Evolutionary conservation across 2,797 vertebrate species (phyloP).

Genomic region (Vespertilio murinus): DNA sequence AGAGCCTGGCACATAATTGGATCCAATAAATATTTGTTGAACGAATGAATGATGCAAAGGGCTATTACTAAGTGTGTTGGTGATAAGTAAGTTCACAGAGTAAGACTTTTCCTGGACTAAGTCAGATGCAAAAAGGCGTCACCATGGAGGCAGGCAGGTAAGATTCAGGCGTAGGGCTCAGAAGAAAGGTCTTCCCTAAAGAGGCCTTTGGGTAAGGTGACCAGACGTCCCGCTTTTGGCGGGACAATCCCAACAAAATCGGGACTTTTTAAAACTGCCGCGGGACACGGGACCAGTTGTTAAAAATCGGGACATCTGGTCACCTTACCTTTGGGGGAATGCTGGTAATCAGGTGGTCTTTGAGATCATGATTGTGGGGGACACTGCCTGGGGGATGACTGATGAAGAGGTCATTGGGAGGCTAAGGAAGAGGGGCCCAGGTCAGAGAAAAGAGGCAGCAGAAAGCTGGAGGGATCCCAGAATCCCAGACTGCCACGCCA

Average conservation of each 20-base stretch:
- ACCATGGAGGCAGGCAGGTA: not conserved
- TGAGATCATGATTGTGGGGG: not conserved
- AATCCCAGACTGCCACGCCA: fast-evolving
- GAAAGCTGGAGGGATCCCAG: not conserved
- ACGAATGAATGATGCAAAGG: not conserved
- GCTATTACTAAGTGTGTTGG: not conserved
- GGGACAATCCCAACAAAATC: too few species aligned
- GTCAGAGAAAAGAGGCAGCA: not conserved
- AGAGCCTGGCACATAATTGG: not conserved
- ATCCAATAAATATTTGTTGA: not conserved
- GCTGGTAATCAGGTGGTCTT: not conserved
- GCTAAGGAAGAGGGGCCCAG: not conserved
- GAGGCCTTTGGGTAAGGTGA: too few species aligned
- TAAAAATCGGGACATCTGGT: too few species aligned
- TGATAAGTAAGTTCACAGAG: not conserved
- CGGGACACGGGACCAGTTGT: too few species aligned
- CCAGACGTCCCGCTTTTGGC: too few species aligned
- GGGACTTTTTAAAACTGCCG: too few species aligned
- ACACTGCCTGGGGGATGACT: not conserved
- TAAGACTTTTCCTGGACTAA: not conserved
- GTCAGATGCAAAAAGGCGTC: not conserved
- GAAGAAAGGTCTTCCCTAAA: not conserved
- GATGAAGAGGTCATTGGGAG: not conserved
- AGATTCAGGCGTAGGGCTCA: not conserved
- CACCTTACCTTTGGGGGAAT: too few species aligned